Evolutionary conservation across 2,113 vertebrate species (phyloP).

Genomic region (Turnix velox): DNA sequence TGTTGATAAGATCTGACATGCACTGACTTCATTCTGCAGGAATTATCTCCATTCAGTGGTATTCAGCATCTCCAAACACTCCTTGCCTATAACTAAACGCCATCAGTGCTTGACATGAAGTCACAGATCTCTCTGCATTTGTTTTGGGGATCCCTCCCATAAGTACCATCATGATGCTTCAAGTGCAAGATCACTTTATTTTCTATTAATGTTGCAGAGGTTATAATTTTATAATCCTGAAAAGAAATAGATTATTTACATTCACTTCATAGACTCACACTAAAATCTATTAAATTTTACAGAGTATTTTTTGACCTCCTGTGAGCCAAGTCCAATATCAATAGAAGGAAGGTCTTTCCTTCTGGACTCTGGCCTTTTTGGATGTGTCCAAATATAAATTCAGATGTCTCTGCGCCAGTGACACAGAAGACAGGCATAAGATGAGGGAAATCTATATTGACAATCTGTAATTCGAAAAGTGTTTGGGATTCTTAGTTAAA

Average conservation of each 20-base stretch:
- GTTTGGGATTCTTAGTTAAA: neutral
- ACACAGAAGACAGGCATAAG: neutral
- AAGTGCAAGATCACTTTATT: neutral
- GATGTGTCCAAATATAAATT: neutral
- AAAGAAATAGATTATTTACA: neutral
- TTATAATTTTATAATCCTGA: neutral
- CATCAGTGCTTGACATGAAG: neutral
- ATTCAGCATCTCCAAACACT: neutral
- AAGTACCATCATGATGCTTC: neutral
- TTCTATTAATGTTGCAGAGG: neutral
- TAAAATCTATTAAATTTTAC: neutral
- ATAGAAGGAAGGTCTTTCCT: neutral
- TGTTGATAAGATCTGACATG: neutral
- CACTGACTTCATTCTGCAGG: neutral
- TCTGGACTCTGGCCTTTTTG: neutral
- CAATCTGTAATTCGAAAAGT: neutral
- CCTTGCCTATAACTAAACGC: neutral
- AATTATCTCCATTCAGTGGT: neutral
- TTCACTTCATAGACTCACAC: neutral
- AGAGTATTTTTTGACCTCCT: neutral
- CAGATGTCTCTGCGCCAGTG: neutral
- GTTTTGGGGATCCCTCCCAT: neutral
- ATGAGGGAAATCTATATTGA: neutral
- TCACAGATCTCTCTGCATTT: neutral
- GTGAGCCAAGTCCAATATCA: neutral